These are phyloP conservation scores for Drosophila setosimentum DNA, from an alignment of 2,888 invertebrate genomes.

Conservation along the genomic window DNA sequence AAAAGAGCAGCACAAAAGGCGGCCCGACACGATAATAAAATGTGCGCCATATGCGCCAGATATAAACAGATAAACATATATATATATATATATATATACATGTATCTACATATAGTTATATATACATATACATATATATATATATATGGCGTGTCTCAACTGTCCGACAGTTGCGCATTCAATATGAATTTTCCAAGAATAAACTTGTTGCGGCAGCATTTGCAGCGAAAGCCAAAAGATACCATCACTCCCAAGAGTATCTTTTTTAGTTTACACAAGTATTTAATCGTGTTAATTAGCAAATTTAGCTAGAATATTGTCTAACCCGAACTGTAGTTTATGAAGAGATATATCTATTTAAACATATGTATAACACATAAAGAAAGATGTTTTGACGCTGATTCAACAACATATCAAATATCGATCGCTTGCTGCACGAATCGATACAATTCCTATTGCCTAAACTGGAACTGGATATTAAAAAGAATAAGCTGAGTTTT, in stretches of 20 bases:
- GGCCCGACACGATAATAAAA: slow-evolving; percentile 61
- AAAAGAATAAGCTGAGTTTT: background rate
- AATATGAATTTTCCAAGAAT: slow-evolving; percentile 55
- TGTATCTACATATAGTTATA: slow-evolving; percentile 9
- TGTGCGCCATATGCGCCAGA: slow-evolving; percentile 64
- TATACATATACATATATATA: background rate
- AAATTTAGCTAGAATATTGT: slow-evolving; percentile 25
- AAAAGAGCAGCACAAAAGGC: slow-evolving; percentile 52
- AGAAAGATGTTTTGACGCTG: slow-evolving; percentile 9
- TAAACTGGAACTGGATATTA: background rate
- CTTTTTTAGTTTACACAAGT: slow-evolving; percentile 19
- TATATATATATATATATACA: slow-evolving; percentile 20
- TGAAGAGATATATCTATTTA: background rate
- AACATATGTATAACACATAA: slow-evolving; percentile 4
- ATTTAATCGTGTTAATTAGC: slow-evolving; percentile 22
- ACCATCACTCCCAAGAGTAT: slow-evolving; percentile 20
- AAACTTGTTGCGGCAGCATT: slow-evolving; percentile 32
- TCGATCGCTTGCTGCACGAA: slow-evolving; percentile 5
- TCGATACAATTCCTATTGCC: background rate
- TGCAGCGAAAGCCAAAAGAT: slow-evolving; percentile 35
- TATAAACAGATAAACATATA: slow-evolving; percentile 20
- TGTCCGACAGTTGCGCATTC: slow-evolving; percentile 59
- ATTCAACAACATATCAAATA: slow-evolving; percentile 16
- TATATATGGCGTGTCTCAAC: slow-evolving; percentile 47
- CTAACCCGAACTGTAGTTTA: background rate